phyloP scores from a whole-genome alignment of 2,888 invertebrate genomes.

The Yponomeuta plumbellus region DNA sequence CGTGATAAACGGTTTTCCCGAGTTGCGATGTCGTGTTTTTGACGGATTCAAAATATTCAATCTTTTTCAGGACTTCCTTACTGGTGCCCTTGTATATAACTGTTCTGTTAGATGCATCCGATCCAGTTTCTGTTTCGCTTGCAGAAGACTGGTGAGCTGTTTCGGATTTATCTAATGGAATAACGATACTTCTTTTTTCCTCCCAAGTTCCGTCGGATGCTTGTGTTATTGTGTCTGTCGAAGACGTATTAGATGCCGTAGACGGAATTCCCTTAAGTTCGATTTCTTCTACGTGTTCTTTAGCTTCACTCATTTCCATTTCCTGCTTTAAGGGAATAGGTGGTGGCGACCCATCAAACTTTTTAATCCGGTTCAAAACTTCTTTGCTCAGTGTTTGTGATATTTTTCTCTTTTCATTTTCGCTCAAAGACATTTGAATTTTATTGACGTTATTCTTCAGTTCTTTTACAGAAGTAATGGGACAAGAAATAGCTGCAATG shows the following conservation, averaged over 20 bases:
- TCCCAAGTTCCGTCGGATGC: constrained; percentile 12
- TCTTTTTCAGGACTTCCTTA: constrained; percentile 82
- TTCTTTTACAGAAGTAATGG: constrained; percentile 60
- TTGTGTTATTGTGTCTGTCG: constrained; percentile 4
- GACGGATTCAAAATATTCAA: constrained; percentile 87
- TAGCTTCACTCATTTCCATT: constrained; percentile 78
- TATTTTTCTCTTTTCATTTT: constrained; percentile 83
- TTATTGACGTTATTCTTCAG: constrained; percentile 67
- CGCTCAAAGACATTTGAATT: constrained; percentile 74
- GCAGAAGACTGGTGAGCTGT: constrained; percentile 64
- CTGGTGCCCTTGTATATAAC: constrained; percentile 78
- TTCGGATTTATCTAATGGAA: constrained; percentile 48
- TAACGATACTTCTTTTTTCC: constrained; percentile 36
- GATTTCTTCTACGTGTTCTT: constrained; percentile 26
- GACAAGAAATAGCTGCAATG: constrained; percentile 71
- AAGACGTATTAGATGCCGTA: constrained; percentile 6
- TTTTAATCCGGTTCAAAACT: constrained; percentile 79
- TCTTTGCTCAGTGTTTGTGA: constrained; percentile 85
- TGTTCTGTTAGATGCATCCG: constrained; percentile 83
- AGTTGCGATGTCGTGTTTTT: constrained; percentile 68
- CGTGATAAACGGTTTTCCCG: constrained; percentile 68
- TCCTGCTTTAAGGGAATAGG: constrained; percentile 62
- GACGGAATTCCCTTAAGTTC: constrained; percentile 12
- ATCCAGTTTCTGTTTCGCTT: constrained; percentile 84
- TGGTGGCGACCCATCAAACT: constrained; percentile 43